Evolutionary conservation across 2,797 vertebrate genomes (phyloP), one percentile per base, ranked within the genome.

Genomic region (Neostethus bicornis): DNA sequence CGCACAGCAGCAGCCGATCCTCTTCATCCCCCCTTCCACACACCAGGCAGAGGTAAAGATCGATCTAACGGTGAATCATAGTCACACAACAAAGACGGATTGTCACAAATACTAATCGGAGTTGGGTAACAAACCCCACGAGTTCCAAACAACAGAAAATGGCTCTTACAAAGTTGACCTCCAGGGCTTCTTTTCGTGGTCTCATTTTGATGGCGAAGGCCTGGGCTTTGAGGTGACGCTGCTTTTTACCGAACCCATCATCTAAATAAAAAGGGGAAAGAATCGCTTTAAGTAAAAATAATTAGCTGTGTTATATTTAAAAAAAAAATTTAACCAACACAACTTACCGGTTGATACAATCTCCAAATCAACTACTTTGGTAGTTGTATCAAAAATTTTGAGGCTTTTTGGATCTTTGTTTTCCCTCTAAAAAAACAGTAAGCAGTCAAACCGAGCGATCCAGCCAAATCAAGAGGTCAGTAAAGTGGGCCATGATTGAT

Each of bases 21-120:
- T 99, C 97, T 0, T 97, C 95, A 28, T 99, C 96, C 2, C 97
- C 97, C 25, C 96, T 93, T n/a, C 96, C 96, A 73, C 97, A 99
- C 69, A 95, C 95, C 70, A 98, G 94, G 70, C 97, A 99, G 74
- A 99, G 93, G 70, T 99, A 99, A 28, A 99, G 91, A 87, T 99
- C 97, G 21, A 99, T 96, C 97, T 99, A 85, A 19, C 53, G 14
- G n/a, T n/a, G 29, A 35, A 51, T 41, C 4, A 54, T 26, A 7
- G 3, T 13, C 42, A 34, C 19, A 39, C 9, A 51, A 46, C 3
- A 53, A 0, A 19, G 1, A 57, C 5, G 7, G 5, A 19, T 10
- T 29, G 43, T 62, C 42, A 69, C 28, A 13, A 3, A 9, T 4
- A 19, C 5, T 34, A 5, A 9, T 3, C 3, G 28, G 5, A n/a